These are phyloP conservation scores for Cheilosia pagana DNA, from an alignment of 2,888 invertebrate genomes.

Conservation along the genomic window DNA sequence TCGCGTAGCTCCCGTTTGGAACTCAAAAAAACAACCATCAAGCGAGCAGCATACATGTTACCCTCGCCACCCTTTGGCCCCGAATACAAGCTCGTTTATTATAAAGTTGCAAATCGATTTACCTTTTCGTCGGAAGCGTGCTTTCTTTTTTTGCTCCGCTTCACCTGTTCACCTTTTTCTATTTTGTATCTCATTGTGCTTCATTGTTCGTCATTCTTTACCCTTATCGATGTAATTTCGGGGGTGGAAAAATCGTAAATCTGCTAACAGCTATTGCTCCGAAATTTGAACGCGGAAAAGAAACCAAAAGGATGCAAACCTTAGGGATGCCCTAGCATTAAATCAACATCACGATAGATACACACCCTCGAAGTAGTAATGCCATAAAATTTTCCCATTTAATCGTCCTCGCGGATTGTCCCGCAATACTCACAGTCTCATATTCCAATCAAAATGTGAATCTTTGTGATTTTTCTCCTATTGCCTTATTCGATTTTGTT, in stretches of 20 bases:
- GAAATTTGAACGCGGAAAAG: constrained; percentile 18
- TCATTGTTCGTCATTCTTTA: constrained; percentile 54
- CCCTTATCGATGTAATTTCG: constrained; percentile 56
- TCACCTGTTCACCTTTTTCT: constrained; percentile 28
- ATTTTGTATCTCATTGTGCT: constrained; percentile 56
- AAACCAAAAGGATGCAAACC: neutral
- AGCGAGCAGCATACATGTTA: neutral
- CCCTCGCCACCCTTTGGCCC: neutral
- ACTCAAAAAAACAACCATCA: neutral
- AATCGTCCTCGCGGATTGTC: constrained; percentile 60
- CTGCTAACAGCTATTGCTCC: constrained; percentile 43
- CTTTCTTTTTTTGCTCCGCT: constrained; percentile 1
- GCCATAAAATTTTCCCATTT: constrained; percentile 68
- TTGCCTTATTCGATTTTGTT: neutral
- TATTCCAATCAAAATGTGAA: constrained; percentile 70
- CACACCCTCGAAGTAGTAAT: constrained; percentile 28
- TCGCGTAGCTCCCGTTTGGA: neutral
- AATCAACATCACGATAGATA: constrained; percentile 36
- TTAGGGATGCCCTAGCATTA: constrained; percentile 5
- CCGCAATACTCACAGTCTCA: constrained; percentile 66
- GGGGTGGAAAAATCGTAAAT: constrained; percentile 47
- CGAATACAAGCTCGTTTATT: constrained; percentile 45
- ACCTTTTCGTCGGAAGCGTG: constrained; percentile 24
- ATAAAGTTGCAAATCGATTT: constrained; percentile 53
- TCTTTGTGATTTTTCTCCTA: constrained; percentile 29